Conservation (phyloP, 23 tunicate genomes). For the Oikopleura vanhoeffeni region DNA sequence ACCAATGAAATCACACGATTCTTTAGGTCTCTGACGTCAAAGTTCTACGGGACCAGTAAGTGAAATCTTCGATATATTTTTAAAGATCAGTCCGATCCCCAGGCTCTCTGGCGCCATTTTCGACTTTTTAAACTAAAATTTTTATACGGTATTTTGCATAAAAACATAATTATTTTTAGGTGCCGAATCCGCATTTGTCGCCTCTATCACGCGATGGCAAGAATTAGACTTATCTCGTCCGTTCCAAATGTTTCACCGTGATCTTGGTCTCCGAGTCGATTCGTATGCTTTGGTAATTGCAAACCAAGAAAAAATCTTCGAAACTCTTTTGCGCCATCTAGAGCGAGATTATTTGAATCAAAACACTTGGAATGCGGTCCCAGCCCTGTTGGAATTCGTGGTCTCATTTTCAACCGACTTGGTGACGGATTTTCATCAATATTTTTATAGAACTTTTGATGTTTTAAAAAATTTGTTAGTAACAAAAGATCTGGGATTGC, state of each 20-base stretch:
- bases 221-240: background rate
- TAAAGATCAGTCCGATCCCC: no score
- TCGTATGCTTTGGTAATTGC: background rate
- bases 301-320: background rate
- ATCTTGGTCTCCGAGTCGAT: background rate
- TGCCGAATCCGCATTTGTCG: background rate
- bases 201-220: background rate
- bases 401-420: constrained; percentile 49
- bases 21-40: no score
- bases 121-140: no score
- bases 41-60: no score
- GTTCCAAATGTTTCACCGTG: background rate
- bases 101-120: no score
- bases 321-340: background rate
- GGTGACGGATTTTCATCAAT: constrained; percentile 50
- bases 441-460: constrained; percentile 30
- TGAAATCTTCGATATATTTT: no score
- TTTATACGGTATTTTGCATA: no score
- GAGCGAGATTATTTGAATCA: background rate
- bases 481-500: constrained; percentile 36
- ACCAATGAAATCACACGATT: no score
- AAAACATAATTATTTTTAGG: no score
- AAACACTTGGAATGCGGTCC: constrained; percentile 26
- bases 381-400: constrained; percentile 34
- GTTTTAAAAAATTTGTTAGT: constrained; percentile 27